Evolutionary conservation across 2,113 vertebrate species (phyloP), one percentile per base, ranked within the genome.

Genomic region (Pontoporia blainvillei): DNA sequence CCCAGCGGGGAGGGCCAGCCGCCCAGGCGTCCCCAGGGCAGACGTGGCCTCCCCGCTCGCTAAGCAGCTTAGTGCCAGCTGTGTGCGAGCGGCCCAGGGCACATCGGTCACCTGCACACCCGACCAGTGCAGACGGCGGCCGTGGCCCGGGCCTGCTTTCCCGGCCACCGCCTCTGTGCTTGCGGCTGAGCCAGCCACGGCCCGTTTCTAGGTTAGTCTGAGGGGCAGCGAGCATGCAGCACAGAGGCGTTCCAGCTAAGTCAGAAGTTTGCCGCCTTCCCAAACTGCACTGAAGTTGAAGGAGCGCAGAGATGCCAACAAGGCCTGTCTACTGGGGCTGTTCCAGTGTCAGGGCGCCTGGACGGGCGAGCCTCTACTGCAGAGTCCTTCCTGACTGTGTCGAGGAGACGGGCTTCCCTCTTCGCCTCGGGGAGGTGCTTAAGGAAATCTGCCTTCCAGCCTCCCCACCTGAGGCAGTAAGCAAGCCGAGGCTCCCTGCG

Each of bases 211-310:
- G 14, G 52, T 29, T 27, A 11, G 8, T 31, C 23, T 3, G 14
- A 4, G 18, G n/a, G 3, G 1, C 3, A 0, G 29, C 1, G 1
- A 66, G 54, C 11, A 0, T 5, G 49, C 8, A 1, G 59, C 12
- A 7, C 1, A 6, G 39, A 5, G 39, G 31, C 27, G 0, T 5
- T 41, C 8, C 69, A 23, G 36, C 14, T 0, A 8, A 1, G 10
- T 17, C 41, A 12, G 25, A 59, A 18, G 64, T 29, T 12, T 9
- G 75, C 49, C 71, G 62, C 41, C 46, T 44, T 83, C 54, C 95
- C 15, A 9, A 76, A 86, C 21, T 23, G 71, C 57, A 34, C 36
- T 52, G 61, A 2, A 15, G 1, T 17, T 2, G 8, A 46, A n/a
- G 23, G 41, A 39, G 49, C 4, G 21, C 75, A 73, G n/a, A 82